Percentiles rank a stretch among this genome's conserved stretches.
phyloP scores from a whole-genome alignment of 2,888 invertebrate genomes.

The Conistra vaccinii region DNA sequence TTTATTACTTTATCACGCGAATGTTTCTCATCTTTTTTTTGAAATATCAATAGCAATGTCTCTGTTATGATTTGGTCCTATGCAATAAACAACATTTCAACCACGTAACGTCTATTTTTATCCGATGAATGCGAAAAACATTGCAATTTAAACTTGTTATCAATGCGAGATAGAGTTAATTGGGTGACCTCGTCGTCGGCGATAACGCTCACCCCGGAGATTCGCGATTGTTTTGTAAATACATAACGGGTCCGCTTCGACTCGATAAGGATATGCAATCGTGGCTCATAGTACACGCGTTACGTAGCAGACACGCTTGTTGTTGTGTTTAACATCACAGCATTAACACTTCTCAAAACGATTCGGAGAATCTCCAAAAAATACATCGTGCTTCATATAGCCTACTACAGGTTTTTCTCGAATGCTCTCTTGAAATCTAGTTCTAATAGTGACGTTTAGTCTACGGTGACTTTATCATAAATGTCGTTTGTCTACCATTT shows the following conservation, averaged over 20 bases:
- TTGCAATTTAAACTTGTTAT: conserved; percentile 66
- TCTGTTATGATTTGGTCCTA: conserved; percentile 3
- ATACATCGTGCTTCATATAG: neutral
- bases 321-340: conserved; percentile 11
- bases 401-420: neutral
- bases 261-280: conserved; percentile 59
- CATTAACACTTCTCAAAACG: neutral
- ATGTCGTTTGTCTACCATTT: neutral
- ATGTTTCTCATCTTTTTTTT: conserved; percentile 13
- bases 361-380: conserved; percentile 9
- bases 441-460: conserved; percentile 10
- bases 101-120: conserved; percentile 58
- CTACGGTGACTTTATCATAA: neutral
- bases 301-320: conserved; percentile 51
- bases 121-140: conserved; percentile 66
- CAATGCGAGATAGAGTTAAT: conserved; percentile 68
- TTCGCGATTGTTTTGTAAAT: conserved; percentile 67
- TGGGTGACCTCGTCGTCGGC: conserved; percentile 67
- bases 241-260: conserved; percentile 56
- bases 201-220: conserved; percentile 63
- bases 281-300: conserved; percentile 44
- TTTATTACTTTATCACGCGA: conserved; percentile 25
- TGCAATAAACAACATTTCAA: conserved; percentile 30
- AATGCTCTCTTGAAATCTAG: neutral
- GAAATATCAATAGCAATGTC: conserved; percentile 5